Percentiles rank a stretch among this genome's conserved stretches.
These are phyloP conservation scores for Pectinophora gossypiella DNA, from an alignment of 1,140 invertebrate species.

Conservation along the genomic window DNA sequence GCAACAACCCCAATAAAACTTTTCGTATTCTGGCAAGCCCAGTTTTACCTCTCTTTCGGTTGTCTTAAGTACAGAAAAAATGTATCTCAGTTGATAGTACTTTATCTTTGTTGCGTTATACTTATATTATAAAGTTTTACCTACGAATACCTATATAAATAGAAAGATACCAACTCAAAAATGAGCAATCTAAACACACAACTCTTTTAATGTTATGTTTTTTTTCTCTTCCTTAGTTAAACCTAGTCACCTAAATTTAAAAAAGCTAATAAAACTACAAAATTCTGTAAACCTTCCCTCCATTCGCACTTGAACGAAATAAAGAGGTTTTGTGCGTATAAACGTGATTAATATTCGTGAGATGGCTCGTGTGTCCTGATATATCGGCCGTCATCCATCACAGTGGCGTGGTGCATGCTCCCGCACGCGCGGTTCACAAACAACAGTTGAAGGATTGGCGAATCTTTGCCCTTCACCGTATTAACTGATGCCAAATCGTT, in stretches of 20 bases:
- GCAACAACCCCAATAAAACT: constrained; percentile 1
- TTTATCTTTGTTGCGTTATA: too few relatives aligned
- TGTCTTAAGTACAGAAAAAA: too few relatives aligned
- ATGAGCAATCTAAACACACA: too few relatives aligned
- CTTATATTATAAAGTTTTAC: too few relatives aligned
- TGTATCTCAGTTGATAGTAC: too few relatives aligned
- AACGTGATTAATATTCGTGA: constrained; percentile 42
- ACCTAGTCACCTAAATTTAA: too few relatives aligned
- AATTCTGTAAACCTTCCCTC: too few relatives aligned
- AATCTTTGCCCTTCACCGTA: constrained; percentile 2
- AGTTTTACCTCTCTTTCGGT: constrained; percentile 5
- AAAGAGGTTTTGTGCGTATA: constrained; percentile 19
- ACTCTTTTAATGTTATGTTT: too few relatives aligned
- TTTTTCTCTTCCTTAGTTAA: too few relatives aligned
- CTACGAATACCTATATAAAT: too few relatives aligned
- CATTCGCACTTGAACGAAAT: constrained; percentile 22
- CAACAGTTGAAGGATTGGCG: constrained; percentile 25
- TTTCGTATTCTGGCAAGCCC: background rate
- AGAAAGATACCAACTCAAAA: too few relatives aligned
- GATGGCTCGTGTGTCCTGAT: constrained; percentile 31
- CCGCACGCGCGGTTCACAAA: constrained; percentile 31
- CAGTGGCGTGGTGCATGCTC: constrained; percentile 36
- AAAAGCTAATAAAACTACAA: too few relatives aligned
- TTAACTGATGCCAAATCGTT: constrained; percentile 11
- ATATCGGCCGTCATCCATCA: constrained; percentile 43